These are phyloP conservation scores for Spilarctia lutea DNA, from an alignment of 2,888 invertebrate species.

Conservation along the genomic window DNA sequence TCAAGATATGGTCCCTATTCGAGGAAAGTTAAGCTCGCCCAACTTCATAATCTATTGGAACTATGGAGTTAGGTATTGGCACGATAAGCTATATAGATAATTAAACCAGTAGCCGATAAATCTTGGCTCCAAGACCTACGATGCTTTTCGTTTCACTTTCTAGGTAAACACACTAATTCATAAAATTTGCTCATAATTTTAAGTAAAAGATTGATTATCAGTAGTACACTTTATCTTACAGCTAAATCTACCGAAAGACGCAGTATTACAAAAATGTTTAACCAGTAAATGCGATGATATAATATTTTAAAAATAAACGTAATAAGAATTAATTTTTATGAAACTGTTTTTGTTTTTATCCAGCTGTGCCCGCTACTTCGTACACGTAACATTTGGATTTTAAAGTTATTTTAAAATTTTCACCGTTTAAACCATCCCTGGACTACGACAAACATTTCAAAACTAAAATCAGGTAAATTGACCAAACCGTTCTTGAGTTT, in stretches of 20 bases:
- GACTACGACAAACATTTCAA: too few species aligned
- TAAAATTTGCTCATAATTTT: conserved; percentile 34
- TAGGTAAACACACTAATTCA: conserved; percentile 43
- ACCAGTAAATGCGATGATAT: background rate
- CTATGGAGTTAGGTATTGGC: conserved; percentile 32
- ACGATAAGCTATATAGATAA: conserved; percentile 50
- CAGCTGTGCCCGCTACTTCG: too few species aligned
- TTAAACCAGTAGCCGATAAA: conserved; percentile 53
- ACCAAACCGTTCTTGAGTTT: too few species aligned
- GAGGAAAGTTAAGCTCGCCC: conserved; percentile 9
- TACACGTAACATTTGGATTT: too few species aligned
- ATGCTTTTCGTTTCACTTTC: conserved; percentile 53
- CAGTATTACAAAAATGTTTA: background rate
- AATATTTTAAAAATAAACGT: background rate
- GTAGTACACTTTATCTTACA: background rate
- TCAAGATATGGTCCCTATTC: background rate
- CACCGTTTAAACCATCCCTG: too few species aligned
- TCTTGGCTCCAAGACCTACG: conserved; percentile 38
- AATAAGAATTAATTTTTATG: background rate
- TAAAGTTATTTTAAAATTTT: too few species aligned
- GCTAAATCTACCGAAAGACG: background rate
- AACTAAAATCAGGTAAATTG: too few species aligned
- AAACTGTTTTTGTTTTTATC: too few species aligned
- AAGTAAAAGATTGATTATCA: conserved; percentile 34
- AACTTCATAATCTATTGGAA: conserved; percentile 44